A percentile compares a stretch with the other conserved stretches of the same genome.
phyloP scores from a whole-genome alignment of 2,888 invertebrate genomes.

The Escarpia spicata region DNA sequence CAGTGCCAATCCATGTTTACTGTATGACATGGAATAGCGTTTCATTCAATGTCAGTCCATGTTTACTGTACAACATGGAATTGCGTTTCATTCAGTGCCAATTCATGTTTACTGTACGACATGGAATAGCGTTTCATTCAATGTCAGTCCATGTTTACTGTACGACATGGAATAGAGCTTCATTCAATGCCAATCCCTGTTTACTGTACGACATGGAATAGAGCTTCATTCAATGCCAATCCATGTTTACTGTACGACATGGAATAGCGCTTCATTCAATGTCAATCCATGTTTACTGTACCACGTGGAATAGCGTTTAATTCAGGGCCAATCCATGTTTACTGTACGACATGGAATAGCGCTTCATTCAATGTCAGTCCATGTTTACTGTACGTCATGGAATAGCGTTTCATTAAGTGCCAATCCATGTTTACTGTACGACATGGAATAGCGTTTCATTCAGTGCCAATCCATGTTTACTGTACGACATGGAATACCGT shows the following conservation, averaged over 20 bases:
- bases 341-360: no score
- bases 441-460: neutral
- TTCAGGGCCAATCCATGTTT: no score
- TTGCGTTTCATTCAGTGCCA: neutral
- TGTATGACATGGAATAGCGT: no score
- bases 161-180: neutral
- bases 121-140: neutral
- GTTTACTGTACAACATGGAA: neutral
- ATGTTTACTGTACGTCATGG: neutral
- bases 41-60: no score
- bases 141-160: neutral
- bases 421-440: neutral
- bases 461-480: neutral
- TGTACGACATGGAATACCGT: neutral
- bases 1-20: no score
- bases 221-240: no score
- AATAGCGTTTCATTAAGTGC: neutral
- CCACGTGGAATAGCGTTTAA: no score
- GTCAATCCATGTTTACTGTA: no score
- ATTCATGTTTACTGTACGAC: neutral
- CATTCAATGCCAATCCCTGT: neutral
- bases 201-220: no score
- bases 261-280: no score
- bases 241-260: no score
- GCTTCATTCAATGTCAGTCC: no score